A percentile compares a stretch with the other conserved stretches of the same genome.
Conservation (phyloP, 2,888 invertebrate species). For the Mythimna vitellina region DNA sequence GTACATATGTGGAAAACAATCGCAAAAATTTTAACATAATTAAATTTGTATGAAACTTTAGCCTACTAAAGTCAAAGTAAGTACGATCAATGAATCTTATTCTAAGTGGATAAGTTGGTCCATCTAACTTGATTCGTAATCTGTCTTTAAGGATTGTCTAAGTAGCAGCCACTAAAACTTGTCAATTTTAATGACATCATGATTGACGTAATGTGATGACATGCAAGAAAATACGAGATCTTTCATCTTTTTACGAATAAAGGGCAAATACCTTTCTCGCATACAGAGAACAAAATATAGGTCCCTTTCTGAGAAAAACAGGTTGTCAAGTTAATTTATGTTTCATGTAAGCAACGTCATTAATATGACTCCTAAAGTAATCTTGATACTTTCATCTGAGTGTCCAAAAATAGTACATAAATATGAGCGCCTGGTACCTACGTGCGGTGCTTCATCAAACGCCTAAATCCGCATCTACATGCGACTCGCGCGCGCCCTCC, state of each 20-base stretch:
- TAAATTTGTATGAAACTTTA: too few relatives aligned
- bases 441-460: conserved; percentile 84
- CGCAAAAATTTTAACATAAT: too few relatives aligned
- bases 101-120: background rate
- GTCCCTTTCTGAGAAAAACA: background rate
- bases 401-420: conserved; percentile 71
- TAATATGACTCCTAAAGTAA: conserved; percentile 44
- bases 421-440: conserved; percentile 66
- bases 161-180: fast-evolving
- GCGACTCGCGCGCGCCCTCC: conserved; percentile 80
- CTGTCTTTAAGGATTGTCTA: background rate
- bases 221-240: background rate
- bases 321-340: background rate
- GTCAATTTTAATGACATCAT: background rate
- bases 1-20: too few relatives aligned
- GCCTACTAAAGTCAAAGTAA: background rate
- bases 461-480: conserved; percentile 86
- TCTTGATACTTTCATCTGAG: conserved; percentile 74
- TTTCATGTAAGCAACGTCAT: conserved; percentile 15
- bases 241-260: background rate
- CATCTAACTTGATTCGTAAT: background rate
- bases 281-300: background rate
- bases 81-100: background rate
- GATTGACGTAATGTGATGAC: background rate
- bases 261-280: background rate